phyloP scores from a whole-genome alignment of 1,140 invertebrate species.

The Trichogramma pretiosum region DNA sequence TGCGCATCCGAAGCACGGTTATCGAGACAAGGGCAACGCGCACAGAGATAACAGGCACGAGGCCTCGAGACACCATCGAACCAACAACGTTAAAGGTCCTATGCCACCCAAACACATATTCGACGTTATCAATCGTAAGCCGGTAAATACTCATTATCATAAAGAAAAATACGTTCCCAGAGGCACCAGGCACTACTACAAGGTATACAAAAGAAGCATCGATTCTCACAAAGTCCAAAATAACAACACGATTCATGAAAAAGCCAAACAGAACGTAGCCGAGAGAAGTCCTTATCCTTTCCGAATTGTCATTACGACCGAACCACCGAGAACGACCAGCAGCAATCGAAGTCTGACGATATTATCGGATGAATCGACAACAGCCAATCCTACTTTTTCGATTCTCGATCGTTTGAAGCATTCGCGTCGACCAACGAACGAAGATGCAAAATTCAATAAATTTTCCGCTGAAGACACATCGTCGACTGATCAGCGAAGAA shows the following conservation, averaged over 20 bases:
- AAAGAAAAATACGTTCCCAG: neutral
- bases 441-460: conserved; percentile 20
- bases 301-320: conserved; percentile 9
- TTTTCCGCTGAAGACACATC: conserved; percentile 15
- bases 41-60: neutral
- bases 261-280: neutral
- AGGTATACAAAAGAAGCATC: conserved; percentile 5
- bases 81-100: too few relatives aligned
- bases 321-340: neutral
- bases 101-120: neutral
- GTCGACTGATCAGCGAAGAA: conserved; percentile 22
- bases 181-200: neutral
- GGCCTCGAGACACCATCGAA: neutral
- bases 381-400: conserved; percentile 23
- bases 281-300: conserved; percentile 1
- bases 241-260: neutral
- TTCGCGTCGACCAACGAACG: conserved; percentile 13
- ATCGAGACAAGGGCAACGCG: neutral
- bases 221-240: neutral
- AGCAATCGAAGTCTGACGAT: neutral
- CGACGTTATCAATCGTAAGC: neutral
- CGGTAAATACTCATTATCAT: neutral
- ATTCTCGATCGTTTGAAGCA: conserved; percentile 24
- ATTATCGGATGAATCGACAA: neutral
- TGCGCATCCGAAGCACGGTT: neutral